Conservation (phyloP, 1,140 invertebrate species). For the Cyclina sinensis region DNA sequence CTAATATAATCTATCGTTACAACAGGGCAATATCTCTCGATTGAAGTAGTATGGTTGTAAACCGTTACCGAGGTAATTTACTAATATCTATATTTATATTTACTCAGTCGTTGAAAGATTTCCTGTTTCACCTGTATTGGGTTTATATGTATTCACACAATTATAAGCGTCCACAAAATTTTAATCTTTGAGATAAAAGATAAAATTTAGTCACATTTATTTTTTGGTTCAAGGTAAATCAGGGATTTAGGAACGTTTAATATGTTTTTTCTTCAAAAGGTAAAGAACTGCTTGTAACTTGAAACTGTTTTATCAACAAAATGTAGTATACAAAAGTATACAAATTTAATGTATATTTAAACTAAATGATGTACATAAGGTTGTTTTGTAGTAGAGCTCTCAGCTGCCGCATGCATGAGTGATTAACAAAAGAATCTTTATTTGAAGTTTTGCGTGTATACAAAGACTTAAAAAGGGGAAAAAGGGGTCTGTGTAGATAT, state of each 20-base stretch:
- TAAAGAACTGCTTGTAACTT: conserved; percentile 26
- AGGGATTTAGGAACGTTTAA: neutral
- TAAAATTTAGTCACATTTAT: conserved; percentile 16
- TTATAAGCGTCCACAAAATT: neutral
- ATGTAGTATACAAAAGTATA: neutral
- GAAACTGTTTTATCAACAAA: neutral
- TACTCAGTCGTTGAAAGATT: conserved; percentile 62
- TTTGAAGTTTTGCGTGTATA: conserved; percentile 38
- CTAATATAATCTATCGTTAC: neutral
- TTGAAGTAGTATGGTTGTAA: conserved; percentile 1
- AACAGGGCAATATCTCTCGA: neutral
- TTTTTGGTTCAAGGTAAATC: neutral
- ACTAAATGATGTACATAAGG: neutral
- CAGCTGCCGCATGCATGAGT: conserved; percentile 12
- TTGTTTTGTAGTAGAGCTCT: neutral
- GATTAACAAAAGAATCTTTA: conserved; percentile 21
- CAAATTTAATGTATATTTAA: conserved; percentile 11
- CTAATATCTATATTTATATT: conserved; percentile 69
- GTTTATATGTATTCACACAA: conserved; percentile 44
- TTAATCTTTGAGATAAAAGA: conserved; percentile 47
- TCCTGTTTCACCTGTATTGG: conserved; percentile 53
- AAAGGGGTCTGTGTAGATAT: conserved; percentile 40
- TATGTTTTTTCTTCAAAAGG: neutral
- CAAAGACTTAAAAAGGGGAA: conserved; percentile 31
- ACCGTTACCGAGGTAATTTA: conserved; percentile 56